These are phyloP conservation scores for Acronicta psi DNA, from an alignment of 2,888 invertebrate species.

Conservation along the genomic window DNA sequence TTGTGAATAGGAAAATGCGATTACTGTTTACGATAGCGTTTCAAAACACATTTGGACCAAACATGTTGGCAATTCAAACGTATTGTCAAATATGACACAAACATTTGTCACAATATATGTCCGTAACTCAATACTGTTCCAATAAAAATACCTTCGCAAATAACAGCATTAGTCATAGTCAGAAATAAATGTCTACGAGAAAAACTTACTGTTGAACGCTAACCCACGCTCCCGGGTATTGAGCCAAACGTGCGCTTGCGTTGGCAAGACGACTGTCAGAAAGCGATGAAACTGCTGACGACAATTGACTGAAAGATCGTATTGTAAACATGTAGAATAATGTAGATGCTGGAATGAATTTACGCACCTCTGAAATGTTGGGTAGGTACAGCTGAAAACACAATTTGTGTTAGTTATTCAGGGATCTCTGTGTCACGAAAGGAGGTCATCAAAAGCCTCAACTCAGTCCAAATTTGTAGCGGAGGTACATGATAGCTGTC, in stretches of 20 bases:
- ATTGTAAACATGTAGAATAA: constrained; percentile 67
- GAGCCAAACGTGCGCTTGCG: constrained; percentile 68
- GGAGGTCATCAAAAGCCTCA: no score
- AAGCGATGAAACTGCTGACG: constrained; percentile 57
- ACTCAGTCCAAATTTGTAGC: no score
- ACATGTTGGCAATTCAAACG: constrained; percentile 44
- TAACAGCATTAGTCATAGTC: constrained; percentile 80
- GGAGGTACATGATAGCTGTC: no score
- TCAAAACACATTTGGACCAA: constrained; percentile 33
- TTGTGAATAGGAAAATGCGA: constrained; percentile 1
- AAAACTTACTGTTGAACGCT: constrained; percentile 65
- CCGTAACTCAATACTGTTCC: constrained; percentile 76
- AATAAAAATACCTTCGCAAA: constrained; percentile 79
- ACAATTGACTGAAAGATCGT: constrained; percentile 55
- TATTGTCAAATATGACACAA: constrained; percentile 57
- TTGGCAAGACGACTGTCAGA: constrained; percentile 57
- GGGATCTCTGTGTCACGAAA: no score
- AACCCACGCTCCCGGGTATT: constrained; percentile 70
- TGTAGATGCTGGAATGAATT: constrained; percentile 42
- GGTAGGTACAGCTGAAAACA: background rate
- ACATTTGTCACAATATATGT: constrained; percentile 69
- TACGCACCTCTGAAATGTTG: constrained; percentile 5
- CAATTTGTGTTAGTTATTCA: no score
- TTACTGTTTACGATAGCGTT: constrained; percentile 12
- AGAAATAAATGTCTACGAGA: constrained; percentile 74